Evolutionary conservation across 2,888 invertebrate genomes (phyloP), one percentile per base, ranked within the genome.

Genomic region (Apamea sordens): DNA sequence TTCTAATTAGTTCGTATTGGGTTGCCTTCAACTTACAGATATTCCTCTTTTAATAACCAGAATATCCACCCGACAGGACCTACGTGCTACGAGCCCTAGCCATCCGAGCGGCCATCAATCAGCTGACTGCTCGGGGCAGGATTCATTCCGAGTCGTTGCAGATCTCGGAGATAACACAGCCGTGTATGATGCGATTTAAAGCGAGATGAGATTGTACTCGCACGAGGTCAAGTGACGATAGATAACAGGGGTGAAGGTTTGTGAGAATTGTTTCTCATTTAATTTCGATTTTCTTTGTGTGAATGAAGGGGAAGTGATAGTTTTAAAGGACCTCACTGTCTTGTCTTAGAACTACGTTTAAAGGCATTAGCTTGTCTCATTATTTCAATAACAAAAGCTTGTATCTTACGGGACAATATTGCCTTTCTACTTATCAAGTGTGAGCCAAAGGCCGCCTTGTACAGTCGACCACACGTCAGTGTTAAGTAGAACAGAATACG

Each of bases 121-220:
- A 94, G 90, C 76, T 83, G 84, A 85, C 85, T 88, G 93, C 93
- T 90, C 91, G 91, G 78, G 89, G 88, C 88, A 88, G 89, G 92
- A 93, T 91, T 90, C 90, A 87, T 89, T 86, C 84, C 91, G 89
- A 86, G 86, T 89, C 89, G 90, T 89, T 86, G 85, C 88, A 89
- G 90, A 91, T 90, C 90, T 83, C 63, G 76, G 79, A 85, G 92
- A 92, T 92, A 92, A 91, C 90, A 89, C 89, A 64, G 44, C 90
- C 91, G 91, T 93, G 89, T 91, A 91, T 90, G 92, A 92, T 93
- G 90, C 92, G 92, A 91, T 91, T 91, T 91, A 90, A 89, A 89
- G 85, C 89, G 87, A 89, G 80, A 75, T 77, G 87, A 84, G 90
- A 91, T 91, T 90, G 91, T 87, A 86, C 44, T 73, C 47, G 32